A percentile compares a stretch with the other conserved stretches of the same genome.
These are phyloP conservation scores for Tetraodon nigroviridis DNA, from an alignment of 2,113 vertebrate species.

Conservation along the genomic window DNA sequence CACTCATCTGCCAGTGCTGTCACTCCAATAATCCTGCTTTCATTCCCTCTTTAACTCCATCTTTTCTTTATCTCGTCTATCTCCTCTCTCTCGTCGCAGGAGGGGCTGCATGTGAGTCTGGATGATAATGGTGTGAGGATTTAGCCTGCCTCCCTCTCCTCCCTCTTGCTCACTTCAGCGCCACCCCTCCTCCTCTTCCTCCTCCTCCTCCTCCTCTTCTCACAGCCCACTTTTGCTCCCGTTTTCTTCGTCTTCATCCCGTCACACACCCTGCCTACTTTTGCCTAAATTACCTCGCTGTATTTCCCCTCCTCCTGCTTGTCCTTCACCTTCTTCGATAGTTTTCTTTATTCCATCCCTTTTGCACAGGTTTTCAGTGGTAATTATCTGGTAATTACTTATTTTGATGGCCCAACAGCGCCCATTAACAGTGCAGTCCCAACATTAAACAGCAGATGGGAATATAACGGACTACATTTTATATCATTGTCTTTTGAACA, in stretches of 20 bases:
- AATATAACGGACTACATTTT: background rate
- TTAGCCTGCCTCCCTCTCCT: slow-evolving; percentile 54
- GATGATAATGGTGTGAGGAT: slow-evolving; percentile 63
- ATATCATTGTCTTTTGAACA: no score
- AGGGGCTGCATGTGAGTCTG: slow-evolving; percentile 62
- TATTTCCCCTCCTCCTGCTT: background rate
- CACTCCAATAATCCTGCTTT: slow-evolving; percentile 58
- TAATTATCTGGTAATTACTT: no score
- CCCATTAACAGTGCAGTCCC: slow-evolving; percentile 5
- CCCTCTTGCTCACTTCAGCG: slow-evolving; percentile 48
- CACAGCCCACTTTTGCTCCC: slow-evolving; percentile 49
- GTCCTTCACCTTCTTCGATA: no score
- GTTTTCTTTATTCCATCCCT: background rate
- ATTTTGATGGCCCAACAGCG: background rate
- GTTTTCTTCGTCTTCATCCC: slow-evolving; percentile 50
- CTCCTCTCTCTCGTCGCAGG: slow-evolving; percentile 60
- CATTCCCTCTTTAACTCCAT: slow-evolving; percentile 52
- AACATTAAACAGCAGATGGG: background rate
- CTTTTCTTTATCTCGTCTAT: slow-evolving; percentile 48
- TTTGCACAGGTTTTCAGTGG: slow-evolving; percentile 33
- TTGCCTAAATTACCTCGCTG: slow-evolving; percentile 1
- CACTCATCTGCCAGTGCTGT: slow-evolving; percentile 45
- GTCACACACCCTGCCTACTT: slow-evolving; percentile 24
- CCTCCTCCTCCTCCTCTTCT: slow-evolving; percentile 15
- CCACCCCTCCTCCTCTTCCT: slow-evolving; percentile 34